Base-by-base conservation (phyloP, 2,797 vertebrate species). In the Platalea minor region DNA sequence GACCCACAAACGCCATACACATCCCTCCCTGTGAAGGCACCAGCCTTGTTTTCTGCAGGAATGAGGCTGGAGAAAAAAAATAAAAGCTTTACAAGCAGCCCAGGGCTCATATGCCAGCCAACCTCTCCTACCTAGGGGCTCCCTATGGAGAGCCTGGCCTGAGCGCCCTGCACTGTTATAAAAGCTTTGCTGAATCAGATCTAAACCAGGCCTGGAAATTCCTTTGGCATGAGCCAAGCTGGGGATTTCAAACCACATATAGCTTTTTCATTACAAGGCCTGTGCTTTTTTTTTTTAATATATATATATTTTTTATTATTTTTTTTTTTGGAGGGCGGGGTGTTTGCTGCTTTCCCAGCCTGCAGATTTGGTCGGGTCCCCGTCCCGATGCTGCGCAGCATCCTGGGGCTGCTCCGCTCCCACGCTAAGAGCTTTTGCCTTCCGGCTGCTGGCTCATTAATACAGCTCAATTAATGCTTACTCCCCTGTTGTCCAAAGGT, bases 241-340 rank as follows among this genome's bases (percentile, higher is more conserved):
- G 72, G 95, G 95, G 92, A 92, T 94, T 95, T 95, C 92, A 96
- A 96, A 96, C 95, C 96, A 72, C 96, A 96, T 87, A 82, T 1
- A 85, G 92, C 64, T 74, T 89, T 94, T 92, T 67, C 64, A 74
- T 80, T 89, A 82, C 89, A 82, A 29, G 0, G 53, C 56, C 75
- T 74, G 70, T 60, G 81, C 64, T 54, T 54, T 54, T 93, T 25
- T 69, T 46, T 67, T 45, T 61, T 50, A 12, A 21, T 37, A 21
- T 51, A 19, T 61, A 18, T 61, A 39, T 31, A 13, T 26, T 8
- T 23, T 12, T 25, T 88, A 5, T 23, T 12, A 14, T 88, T 37
- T 37, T 37, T 37, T 37, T 37, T 37, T 37, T 79, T 60, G 3
- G 57, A 63, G 53, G 51, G 54, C 0, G 14, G 46, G 33, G 17